Evolutionary conservation across 2,113 vertebrate species (phyloP).

Genomic region (Grus americana): DNA sequence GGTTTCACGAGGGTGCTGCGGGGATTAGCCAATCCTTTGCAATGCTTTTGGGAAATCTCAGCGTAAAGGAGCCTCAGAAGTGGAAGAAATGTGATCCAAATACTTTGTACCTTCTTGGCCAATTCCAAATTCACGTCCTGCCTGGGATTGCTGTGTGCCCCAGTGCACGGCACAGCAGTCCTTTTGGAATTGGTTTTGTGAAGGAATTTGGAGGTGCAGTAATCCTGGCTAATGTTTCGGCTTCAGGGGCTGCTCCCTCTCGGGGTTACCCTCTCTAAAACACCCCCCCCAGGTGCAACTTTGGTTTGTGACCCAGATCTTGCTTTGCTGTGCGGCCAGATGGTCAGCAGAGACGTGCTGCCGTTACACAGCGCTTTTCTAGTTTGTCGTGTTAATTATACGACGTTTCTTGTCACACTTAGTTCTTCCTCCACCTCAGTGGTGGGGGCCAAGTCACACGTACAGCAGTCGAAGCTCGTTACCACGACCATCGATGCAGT

Average conservation of each 20-base stretch:
- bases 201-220: neutral
- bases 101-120: neutral
- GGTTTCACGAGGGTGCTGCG: rapidly evolving
- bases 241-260: neutral
- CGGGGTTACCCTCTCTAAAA: neutral
- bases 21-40: neutral
- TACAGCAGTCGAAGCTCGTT: rapidly evolving
- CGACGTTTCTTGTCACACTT: neutral
- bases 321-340: neutral
- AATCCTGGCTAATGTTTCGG: neutral
- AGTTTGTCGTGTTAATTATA: rapidly evolving
- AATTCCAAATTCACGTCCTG: rapidly evolving
- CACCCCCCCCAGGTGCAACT: no score
- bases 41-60: neutral
- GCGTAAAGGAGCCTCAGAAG: neutral
- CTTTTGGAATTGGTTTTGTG: neutral
- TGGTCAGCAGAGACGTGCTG: neutral
- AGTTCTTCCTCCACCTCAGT: neutral
- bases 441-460: rapidly evolving
- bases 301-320: no score
- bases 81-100: neutral
- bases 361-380: rapidly evolving
- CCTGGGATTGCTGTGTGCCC: neutral
- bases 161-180: rapidly evolving
- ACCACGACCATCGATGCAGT: neutral